Evolutionary conservation across 2,113 vertebrate genomes (phyloP).

Genomic region (Aythya baeri): DNA sequence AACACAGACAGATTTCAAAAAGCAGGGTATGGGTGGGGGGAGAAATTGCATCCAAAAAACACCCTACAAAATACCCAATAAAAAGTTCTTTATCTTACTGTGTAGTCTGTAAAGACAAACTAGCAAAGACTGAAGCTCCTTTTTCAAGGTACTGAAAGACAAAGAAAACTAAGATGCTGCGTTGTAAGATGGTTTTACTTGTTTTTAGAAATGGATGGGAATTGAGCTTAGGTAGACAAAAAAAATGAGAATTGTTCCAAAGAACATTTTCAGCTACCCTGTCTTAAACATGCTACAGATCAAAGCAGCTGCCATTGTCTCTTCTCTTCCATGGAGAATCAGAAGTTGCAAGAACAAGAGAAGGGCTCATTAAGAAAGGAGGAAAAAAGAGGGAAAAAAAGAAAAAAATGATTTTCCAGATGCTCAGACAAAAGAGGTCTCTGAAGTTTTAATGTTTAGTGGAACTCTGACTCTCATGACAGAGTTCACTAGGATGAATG

Average conservation of each 20-base stretch:
- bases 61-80: neutral
- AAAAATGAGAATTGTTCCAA: neutral
- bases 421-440: neutral
- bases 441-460: neutral
- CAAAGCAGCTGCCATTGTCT: neutral
- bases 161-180: neutral
- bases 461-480: neutral
- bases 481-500: neutral
- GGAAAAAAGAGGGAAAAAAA: too few relatives aligned
- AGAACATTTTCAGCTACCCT: neutral
- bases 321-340: neutral
- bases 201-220: neutral
- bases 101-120: neutral
- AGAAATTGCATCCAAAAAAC: neutral
- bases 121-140: neutral
- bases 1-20: neutral
- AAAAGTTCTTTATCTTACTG: too few relatives aligned
- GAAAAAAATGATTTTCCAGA: neutral
- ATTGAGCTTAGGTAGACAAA: neutral
- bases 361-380: neutral
- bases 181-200: accelerated
- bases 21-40: neutral
- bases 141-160: neutral
- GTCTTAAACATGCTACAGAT: neutral
- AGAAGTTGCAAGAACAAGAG: neutral